Base-by-base conservation (phyloP, 2,888 invertebrate genomes). In the Pachydiplax longipennis region DNA sequence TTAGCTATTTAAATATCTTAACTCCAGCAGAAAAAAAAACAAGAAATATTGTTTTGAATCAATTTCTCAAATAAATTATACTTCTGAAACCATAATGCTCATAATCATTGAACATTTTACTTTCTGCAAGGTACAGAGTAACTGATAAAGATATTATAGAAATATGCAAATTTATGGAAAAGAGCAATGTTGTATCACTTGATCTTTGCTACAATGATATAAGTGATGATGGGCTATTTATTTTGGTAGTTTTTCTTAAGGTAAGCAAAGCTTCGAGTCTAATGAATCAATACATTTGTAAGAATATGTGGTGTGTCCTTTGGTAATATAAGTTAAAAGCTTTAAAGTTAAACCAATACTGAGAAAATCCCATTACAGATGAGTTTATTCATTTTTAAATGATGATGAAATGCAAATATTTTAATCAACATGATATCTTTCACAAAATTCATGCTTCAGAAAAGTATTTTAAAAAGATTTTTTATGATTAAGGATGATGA, bases 161-260 rank as follows among this genome's bases (percentile, higher is more conserved):
- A 22, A 94, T 96, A 37, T 93, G 94, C n/a, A 58, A 93, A 0
- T 96, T 95, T 91, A 92, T 95, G 0, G 93, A 92, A 61, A 93
- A 94, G 82, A 92, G 95, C 91, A 93, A 95, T 90, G 94, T 96
- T 4, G 94, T 94, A 0, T 94, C 94, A 90, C 83, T 96, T 0
- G 95, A 95, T 92, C 93, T 96, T 10, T 94, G 95, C 44, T 95
- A 95, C 92, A 96, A 96, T 91, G 92, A 94, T 83, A 95, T 96
- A 15, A 90, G 91, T 1, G 92, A 92, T 35, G 81, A 83, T 18
- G 93, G 93, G 6, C 93, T 93, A 44, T 92, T 92, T 15, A 92
- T 91, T 81, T 90, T 93, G 15, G 91, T 93, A 6, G 91, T 93
- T 80, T 91, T 93, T 91, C 35, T 92, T 8, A 91, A 91, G 90